Evolutionary conservation across 2,888 invertebrate genomes (phyloP).

Genomic region (Drosophila gaucha): DNA sequence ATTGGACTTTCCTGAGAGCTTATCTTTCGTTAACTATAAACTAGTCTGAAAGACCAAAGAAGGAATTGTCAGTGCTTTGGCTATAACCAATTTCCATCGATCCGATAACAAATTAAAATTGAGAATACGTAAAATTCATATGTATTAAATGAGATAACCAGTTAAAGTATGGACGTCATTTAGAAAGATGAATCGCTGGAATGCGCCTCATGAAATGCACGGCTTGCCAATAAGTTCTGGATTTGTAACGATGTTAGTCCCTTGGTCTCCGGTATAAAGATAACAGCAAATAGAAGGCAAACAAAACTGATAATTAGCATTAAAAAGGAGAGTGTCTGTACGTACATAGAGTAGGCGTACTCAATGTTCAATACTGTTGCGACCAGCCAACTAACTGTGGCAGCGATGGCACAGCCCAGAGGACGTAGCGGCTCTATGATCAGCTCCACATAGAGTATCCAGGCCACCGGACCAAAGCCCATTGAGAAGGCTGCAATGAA

Average conservation of each 20-base stretch:
- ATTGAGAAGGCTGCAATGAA: constrained; percentile 4
- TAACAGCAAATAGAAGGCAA: constrained; percentile 14
- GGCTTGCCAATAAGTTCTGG: not conserved
- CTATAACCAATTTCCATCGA: too few relatives aligned
- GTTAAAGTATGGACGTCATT: too few relatives aligned
- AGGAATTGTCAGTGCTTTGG: too few relatives aligned
- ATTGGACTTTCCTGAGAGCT: not conserved
- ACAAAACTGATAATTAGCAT: constrained; percentile 9
- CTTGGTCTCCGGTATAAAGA: constrained; percentile 45
- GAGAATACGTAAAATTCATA: too few relatives aligned
- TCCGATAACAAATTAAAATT: too few relatives aligned
- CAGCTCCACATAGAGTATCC: constrained; percentile 42
- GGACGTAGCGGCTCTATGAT: constrained; percentile 1
- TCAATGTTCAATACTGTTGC: not conserved
- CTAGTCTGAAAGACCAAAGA: not conserved
- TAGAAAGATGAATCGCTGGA: constrained; percentile 2
- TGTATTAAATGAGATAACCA: too few relatives aligned
- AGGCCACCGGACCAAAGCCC: constrained; percentile 32
- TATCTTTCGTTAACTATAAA: not conserved
- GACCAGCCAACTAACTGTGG: constrained; percentile 23
- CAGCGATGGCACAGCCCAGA: constrained; percentile 12
- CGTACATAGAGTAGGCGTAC: not conserved
- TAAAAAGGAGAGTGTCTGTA: constrained; percentile 11
- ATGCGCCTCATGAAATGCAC: not conserved
- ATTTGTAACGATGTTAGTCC: not conserved